phyloP scores from a whole-genome alignment of 1,140 invertebrate species.

The Sitobion miscanthi region DNA sequence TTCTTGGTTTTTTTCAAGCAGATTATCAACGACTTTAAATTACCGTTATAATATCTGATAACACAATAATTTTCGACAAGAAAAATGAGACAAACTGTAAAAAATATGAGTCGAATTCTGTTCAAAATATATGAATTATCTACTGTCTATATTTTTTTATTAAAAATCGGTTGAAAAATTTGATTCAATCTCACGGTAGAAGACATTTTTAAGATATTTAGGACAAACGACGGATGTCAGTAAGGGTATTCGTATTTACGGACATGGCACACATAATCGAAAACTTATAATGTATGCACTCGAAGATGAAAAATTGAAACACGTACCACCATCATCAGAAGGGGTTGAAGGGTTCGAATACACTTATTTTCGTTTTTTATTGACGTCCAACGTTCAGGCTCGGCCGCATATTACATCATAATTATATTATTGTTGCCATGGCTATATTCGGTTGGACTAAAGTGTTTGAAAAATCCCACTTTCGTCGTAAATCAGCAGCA shows the following conservation, averaged over 20 bases:
- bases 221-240: background rate
- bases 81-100: background rate
- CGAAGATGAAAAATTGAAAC: background rate
- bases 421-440: too few species aligned
- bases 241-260: background rate
- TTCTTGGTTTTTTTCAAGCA: too few species aligned
- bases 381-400: too few species aligned
- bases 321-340: background rate
- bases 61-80: too few species aligned
- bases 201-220: background rate
- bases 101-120: background rate
- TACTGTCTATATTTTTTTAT: background rate
- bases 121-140: background rate
- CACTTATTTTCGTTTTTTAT: too few species aligned
- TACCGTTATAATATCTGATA: too few species aligned
- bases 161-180: background rate
- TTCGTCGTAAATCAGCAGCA: too few species aligned
- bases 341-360: too few species aligned
- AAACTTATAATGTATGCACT: background rate
- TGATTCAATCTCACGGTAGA: background rate
- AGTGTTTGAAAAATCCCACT: too few species aligned
- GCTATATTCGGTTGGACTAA: too few species aligned
- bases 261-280: background rate
- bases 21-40: too few species aligned
- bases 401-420: too few species aligned